These are phyloP conservation scores for Onthophagus taurus DNA, from an alignment of 1,140 invertebrate genomes.

Conservation along the genomic window DNA sequence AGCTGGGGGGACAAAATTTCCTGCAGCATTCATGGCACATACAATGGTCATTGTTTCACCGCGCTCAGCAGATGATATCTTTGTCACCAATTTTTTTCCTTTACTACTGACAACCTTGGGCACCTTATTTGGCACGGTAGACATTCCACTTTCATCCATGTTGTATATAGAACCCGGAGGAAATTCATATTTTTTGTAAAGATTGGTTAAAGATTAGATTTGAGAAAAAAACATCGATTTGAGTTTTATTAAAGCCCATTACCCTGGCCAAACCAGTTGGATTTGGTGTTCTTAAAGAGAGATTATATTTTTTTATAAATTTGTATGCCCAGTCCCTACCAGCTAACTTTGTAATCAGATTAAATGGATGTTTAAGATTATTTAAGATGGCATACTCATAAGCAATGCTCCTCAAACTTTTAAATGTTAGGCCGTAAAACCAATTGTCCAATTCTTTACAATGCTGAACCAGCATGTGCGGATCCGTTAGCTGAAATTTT, in stretches of 20 bases:
- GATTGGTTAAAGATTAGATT: neutral
- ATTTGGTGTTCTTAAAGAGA: slow-evolving; percentile 29
- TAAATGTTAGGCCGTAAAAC: neutral
- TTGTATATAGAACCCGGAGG: slow-evolving; percentile 28
- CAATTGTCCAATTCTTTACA: neutral
- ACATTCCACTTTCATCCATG: slow-evolving; percentile 33
- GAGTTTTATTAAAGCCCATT: slow-evolving; percentile 30
- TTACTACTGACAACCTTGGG: slow-evolving; percentile 24
- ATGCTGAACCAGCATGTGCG: too few relatives aligned
- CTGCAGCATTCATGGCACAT: slow-evolving; percentile 4
- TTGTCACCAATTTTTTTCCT: slow-evolving; percentile 35
- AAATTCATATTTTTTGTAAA: neutral
- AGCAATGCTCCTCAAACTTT: neutral
- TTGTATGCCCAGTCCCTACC: neutral
- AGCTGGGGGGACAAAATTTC: neutral
- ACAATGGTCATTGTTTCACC: slow-evolving; percentile 3
- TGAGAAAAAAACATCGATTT: slow-evolving; percentile 26
- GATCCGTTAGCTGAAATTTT: too few relatives aligned
- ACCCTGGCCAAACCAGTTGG: slow-evolving; percentile 30
- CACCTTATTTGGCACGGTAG: slow-evolving; percentile 29
- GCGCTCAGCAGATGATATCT: slow-evolving; percentile 1
- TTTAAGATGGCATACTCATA: neutral
- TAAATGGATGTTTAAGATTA: neutral
- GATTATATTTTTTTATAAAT: slow-evolving; percentile 19
- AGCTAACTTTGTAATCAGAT: neutral